These are phyloP conservation scores for Anoura caudifer DNA, from an alignment of 2,113 vertebrate species.

Conservation along the genomic window DNA sequence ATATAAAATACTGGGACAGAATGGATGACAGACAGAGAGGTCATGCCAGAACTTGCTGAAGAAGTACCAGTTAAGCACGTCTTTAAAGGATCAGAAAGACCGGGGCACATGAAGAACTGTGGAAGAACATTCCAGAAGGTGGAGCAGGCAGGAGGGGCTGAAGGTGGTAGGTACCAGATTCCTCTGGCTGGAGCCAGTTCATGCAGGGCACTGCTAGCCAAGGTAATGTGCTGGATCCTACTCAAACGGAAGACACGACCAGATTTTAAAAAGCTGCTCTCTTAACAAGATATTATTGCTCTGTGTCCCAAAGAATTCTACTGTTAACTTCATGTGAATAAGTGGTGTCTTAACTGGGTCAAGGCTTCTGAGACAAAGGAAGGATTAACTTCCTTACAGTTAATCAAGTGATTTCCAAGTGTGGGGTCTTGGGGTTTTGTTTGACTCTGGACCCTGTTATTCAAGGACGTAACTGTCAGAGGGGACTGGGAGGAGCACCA, in stretches of 20 bases:
- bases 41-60: not conserved
- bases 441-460: not conserved
- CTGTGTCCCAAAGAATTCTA: not conserved
- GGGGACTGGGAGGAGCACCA: not conserved
- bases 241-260: not conserved
- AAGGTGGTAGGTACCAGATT: not conserved
- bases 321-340: not conserved
- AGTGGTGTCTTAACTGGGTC: not conserved
- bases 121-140: not conserved
- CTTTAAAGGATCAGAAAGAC: not conserved
- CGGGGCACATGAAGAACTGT: not conserved
- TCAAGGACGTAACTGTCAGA: not conserved
- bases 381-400: not conserved
- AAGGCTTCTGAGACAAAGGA: not conserved
- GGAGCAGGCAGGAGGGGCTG: not conserved
- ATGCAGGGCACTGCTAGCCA: not conserved
- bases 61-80: not conserved
- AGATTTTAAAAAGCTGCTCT: not conserved
- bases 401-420: not conserved
- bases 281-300: not conserved
- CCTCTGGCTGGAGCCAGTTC: not conserved
- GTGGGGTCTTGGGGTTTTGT: not conserved
- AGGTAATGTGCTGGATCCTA: not conserved
- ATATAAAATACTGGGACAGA: not conserved
- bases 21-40: not conserved